Evolutionary conservation across 2,888 invertebrate species (phyloP), one percentile per base, ranked within the genome.

Genomic region (Eupithecia centaureata): DNA sequence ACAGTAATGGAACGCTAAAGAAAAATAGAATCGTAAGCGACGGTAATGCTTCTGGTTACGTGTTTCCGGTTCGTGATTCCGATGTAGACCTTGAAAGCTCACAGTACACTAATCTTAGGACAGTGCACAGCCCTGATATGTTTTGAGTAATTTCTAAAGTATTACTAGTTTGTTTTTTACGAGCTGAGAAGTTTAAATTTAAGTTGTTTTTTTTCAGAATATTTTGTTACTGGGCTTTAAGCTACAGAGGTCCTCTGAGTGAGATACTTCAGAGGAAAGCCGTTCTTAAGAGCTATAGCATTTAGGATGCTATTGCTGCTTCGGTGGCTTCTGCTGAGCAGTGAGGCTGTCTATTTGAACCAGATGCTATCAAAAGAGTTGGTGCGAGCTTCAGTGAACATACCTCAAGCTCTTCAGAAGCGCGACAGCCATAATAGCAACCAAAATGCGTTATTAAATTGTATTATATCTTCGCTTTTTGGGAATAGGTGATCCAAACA

Each of bases 41-140:
- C 27, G 59, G 28, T 42, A 32, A 68, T 42, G 42, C 7, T 33
- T 30, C 61, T 8, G 65, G 18, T 0, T 68, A 68, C 13, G 54
- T 47, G 13, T 59, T 42, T n/a, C 62, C 65, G 42, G 2, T 65
- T n/a, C 13, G 57, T 58, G 8, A 42, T 28, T 18, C 22, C 18
- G 32, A 47, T 35, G 2, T 8, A 38, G 3, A 32, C 18, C 7
- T 15, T 22, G 28, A 12, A 42, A 65, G 30, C 38, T 13, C 54
- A 8, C 42, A 68, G 4, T 68, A 68, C 27, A 52, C 42, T 12
- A 68, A 68, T 18, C 65, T 65, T 22, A 68, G 58, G 18, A 22
- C 54, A 32, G 15, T 58, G n/a, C 30, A 18, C 12, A 28, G 32
- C 10, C 3, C 38, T 4, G 10, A 54, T 35, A 13, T n/a, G 2